Evolutionary conservation across 2,888 invertebrate species (phyloP).

Genomic region (Acanthopleura granulata): DNA sequence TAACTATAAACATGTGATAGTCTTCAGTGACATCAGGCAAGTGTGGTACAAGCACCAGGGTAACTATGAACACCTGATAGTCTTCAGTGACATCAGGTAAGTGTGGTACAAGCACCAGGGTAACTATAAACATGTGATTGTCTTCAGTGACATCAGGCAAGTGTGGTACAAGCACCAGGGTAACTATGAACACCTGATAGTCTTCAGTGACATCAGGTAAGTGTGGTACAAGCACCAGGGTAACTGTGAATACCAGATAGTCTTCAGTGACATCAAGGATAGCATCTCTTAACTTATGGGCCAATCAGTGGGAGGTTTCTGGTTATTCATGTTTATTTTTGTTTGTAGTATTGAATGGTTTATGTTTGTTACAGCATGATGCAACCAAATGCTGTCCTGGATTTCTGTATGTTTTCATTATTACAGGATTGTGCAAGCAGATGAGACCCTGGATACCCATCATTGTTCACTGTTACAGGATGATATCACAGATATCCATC

Average conservation of each 20-base stretch:
- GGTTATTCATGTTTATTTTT: too few species aligned
- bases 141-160: conserved; percentile 81
- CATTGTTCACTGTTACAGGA: too few species aligned
- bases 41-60: conserved; percentile 88
- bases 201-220: conserved; percentile 81
- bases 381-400: too few species aligned
- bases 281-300: too few species aligned
- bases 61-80: conserved; percentile 87
- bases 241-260: conserved; percentile 89
- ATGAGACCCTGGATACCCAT: too few species aligned
- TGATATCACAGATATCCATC: too few species aligned
- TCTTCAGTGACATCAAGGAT: conserved; percentile 82
- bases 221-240: conserved; percentile 90
- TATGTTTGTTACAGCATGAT: too few species aligned
- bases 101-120: conserved; percentile 90
- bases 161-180: conserved; percentile 90
- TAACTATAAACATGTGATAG: conserved; percentile 89
- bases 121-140: conserved; percentile 89
- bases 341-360: too few species aligned
- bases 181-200: conserved; percentile 89
- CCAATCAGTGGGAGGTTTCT: too few species aligned
- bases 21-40: conserved; percentile 81
- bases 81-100: conserved; percentile 80
- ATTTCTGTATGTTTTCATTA: too few species aligned
- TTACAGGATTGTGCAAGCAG: too few species aligned